Evolutionary conservation across 23 tunicate species (phyloP), one percentile per base, ranked within the genome.

Genomic region (Oikopleura albicans): DNA sequence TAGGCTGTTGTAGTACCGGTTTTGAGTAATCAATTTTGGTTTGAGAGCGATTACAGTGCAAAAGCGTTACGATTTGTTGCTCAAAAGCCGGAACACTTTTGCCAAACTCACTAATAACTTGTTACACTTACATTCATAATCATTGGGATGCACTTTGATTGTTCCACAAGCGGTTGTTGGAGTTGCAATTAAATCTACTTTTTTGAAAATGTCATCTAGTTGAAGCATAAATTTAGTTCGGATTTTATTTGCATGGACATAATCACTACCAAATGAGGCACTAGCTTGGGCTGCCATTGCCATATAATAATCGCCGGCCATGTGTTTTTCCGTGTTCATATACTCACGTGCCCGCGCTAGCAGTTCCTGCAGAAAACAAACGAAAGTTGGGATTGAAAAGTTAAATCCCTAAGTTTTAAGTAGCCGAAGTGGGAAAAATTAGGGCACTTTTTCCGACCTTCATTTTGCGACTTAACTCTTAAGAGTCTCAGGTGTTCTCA

Each of bases 101-200:
- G n/a, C n/a, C n/a, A n/a, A n/a, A n/a, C n/a, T n/a, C n/a, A n/a
- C n/a, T n/a, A n/a, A n/a, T n/a, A n/a, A n/a, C n/a, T n/a, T n/a
- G n/a, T n/a, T n/a, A n/a, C n/a, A 49, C 63, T 49, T 49, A 49
- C 63, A 49, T 8, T 49, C 12, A 8, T 49, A 8, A 22, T 49
- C 63, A 49, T 49, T 49, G 12, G 12, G 16, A 49, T 49, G 16
- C 12, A 49, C 63, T 49, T 49, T 49, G 22, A 71, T 2, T 29
- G 35, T 71, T 16, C 34, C 35, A 22, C 37, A 22, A 2, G 4
- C 4, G 2, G 79, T 22, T 29, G 35, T 71, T 71, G 79, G 79
- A 12, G 79, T 71, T 16, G 79, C 79, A 71, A 71, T 71, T 22
- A 71, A 2, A 71, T 71, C 79, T 2, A 71, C 35, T 71, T 71